Conservation (phyloP, 2,113 vertebrate species). For the Octodon degus region DNA sequence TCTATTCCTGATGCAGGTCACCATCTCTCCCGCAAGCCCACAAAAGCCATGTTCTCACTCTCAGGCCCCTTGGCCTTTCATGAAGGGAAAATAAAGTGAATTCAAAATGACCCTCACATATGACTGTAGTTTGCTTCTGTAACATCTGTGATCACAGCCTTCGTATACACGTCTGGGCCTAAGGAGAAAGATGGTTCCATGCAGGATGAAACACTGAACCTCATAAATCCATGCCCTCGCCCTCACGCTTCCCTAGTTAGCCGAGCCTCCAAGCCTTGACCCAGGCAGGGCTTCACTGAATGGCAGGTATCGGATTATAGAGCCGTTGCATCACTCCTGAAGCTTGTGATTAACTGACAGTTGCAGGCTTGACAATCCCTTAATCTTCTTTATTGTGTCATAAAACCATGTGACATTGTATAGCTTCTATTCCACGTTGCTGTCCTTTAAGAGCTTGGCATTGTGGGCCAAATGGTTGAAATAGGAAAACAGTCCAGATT, state of each 20-base stretch:
- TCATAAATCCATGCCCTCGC: not conserved
- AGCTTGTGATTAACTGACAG: constrained; percentile 45
- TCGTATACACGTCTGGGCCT: not conserved
- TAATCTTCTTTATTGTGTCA: constrained; percentile 32
- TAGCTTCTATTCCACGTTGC: not conserved
- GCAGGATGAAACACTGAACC: not conserved
- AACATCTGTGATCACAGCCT: not conserved
- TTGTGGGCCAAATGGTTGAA: not conserved
- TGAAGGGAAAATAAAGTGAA: not conserved
- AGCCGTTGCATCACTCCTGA: not conserved
- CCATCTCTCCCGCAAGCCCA: not conserved
- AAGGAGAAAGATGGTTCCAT: not conserved
- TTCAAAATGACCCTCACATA: not conserved
- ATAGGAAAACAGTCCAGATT: not conserved
- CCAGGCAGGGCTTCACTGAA: not conserved
- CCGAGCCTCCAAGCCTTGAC: not conserved
- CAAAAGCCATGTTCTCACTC: not conserved
- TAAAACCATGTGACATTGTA: not conserved
- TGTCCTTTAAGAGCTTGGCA: constrained; percentile 52
- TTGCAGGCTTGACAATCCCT: constrained; percentile 6
- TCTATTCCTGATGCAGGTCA: too few relatives aligned
- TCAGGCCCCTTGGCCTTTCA: not conserved
- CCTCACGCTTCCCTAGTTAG: not conserved
- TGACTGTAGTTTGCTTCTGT: not conserved
- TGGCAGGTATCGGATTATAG: not conserved